Percentiles rank a stretch among this genome's conserved stretches.
These are phyloP conservation scores for Jaculus jaculus DNA, from an alignment of 2,113 vertebrate genomes.

Conservation along the genomic window DNA sequence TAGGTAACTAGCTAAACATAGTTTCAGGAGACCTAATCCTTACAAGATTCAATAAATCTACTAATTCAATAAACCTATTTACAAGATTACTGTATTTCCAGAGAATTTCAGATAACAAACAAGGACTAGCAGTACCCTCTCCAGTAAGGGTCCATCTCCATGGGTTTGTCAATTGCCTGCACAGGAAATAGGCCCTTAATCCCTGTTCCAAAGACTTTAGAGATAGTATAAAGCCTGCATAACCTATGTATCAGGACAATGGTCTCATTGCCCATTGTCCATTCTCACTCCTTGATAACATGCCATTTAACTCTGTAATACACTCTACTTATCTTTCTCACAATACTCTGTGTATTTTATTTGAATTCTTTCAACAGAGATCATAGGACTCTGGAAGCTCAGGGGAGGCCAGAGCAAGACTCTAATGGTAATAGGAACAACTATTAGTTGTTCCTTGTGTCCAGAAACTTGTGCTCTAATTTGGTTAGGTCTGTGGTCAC, in stretches of 20 bases:
- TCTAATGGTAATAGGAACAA: neutral
- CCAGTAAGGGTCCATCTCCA: neutral
- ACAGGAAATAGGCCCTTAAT: too few relatives aligned
- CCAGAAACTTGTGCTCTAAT: neutral
- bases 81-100: neutral
- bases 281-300: neutral
- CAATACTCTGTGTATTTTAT: too few relatives aligned
- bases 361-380: neutral
- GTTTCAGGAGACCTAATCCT: neutral
- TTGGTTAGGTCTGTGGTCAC: neutral
- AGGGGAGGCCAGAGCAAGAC: neutral
- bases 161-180: neutral
- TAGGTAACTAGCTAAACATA: neutral
- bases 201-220: neutral
- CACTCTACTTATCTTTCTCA: too few relatives aligned
- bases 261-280: neutral
- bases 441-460: neutral
- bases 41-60: too few relatives aligned
- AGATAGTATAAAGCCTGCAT: neutral
- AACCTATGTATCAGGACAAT: neutral
- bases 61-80: too few relatives aligned
- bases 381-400: neutral
- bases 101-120: neutral
- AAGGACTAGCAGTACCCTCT: neutral
- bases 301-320: too few relatives aligned